These are phyloP conservation scores for Tiphia femorata DNA, from an alignment of 2,888 invertebrate species.

Conservation along the genomic window DNA sequence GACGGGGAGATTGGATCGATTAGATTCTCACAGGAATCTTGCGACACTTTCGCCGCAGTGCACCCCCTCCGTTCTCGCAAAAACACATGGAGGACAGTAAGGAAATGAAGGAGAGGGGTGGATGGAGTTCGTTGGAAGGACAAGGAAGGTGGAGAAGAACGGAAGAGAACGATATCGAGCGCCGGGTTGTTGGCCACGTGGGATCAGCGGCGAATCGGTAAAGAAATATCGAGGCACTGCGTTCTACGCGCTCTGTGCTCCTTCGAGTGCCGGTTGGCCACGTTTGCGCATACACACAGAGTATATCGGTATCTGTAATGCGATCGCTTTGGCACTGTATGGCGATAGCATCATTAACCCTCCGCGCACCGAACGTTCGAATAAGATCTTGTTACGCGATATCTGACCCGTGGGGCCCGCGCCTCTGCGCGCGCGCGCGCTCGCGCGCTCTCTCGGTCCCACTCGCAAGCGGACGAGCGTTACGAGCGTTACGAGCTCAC, in stretches of 20 bases:
- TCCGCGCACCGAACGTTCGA: constrained; percentile 57
- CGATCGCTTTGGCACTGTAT: constrained; percentile 68
- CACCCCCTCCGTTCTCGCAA: too few relatives aligned
- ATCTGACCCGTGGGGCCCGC: constrained; percentile 54
- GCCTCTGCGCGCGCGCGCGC: constrained; percentile 25
- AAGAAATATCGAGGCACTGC: constrained; percentile 60
- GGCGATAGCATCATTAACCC: constrained; percentile 69
- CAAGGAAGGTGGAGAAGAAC: constrained; percentile 27
- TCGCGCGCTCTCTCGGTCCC: constrained; percentile 15
- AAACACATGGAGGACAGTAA: too few relatives aligned
- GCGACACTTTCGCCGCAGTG: too few relatives aligned
- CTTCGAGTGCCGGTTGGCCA: constrained; percentile 13
- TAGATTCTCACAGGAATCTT: too few relatives aligned
- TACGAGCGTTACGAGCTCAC: too few relatives aligned
- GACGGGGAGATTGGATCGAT: too few relatives aligned
- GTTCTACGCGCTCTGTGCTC: constrained; percentile 43
- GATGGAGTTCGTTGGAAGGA: constrained; percentile 4
- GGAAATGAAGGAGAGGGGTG: not conserved
- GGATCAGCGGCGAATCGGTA: constrained; percentile 48
- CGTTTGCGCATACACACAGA: constrained; percentile 44
- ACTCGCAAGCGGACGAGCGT: too few relatives aligned
- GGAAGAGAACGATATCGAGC: constrained; percentile 15
- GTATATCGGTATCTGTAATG: constrained; percentile 64
- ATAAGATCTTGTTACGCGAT: constrained; percentile 69
- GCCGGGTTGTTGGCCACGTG: constrained; percentile 26